Conservation (phyloP, 2,797 vertebrate species). For the Lycodopsis pacificus region DNA sequence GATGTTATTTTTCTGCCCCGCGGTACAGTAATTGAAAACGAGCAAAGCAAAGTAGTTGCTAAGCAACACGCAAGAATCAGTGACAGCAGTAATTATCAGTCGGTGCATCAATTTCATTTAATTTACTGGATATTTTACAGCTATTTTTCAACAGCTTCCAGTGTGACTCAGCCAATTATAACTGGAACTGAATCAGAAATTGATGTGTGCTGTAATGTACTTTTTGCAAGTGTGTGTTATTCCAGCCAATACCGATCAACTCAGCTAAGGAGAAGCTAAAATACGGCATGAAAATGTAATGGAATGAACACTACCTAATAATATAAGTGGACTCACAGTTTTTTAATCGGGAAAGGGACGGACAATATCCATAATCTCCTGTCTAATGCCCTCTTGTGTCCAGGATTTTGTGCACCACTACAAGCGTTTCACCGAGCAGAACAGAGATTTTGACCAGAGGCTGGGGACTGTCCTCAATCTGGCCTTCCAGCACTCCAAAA, state of each 20-base stretch:
- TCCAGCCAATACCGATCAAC: constrained; percentile 40
- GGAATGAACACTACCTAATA: constrained; percentile 13
- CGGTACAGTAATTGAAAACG: constrained; percentile 65
- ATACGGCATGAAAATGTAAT: constrained; percentile 22
- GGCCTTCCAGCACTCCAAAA: constrained; percentile 86
- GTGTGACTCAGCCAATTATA: constrained; percentile 45
- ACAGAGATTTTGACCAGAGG: constrained; percentile 87
- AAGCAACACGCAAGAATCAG: constrained; percentile 58
- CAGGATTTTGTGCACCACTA: constrained; percentile 85
- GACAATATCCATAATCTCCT: background rate
- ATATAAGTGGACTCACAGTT: constrained; percentile 14
- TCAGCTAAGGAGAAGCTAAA: constrained; percentile 12
- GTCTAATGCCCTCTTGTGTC: constrained; percentile 41
- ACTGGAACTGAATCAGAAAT: constrained; percentile 60
- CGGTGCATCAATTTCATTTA: constrained; percentile 62
- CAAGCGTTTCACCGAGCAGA: constrained; percentile 83
- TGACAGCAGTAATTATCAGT: constrained; percentile 50
- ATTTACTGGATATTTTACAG: constrained; percentile 62
- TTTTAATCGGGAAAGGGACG: constrained; percentile 13
- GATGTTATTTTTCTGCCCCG: constrained; percentile 62
- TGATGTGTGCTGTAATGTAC: constrained; percentile 45
- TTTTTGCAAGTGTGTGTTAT: constrained; percentile 39
- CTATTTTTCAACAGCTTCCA: constrained; percentile 48
- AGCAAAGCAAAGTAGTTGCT: constrained; percentile 62
- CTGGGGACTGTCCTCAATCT: constrained; percentile 87